Base-by-base conservation (phyloP, 2,888 invertebrate genomes). In the Drosophila tripunctata region DNA sequence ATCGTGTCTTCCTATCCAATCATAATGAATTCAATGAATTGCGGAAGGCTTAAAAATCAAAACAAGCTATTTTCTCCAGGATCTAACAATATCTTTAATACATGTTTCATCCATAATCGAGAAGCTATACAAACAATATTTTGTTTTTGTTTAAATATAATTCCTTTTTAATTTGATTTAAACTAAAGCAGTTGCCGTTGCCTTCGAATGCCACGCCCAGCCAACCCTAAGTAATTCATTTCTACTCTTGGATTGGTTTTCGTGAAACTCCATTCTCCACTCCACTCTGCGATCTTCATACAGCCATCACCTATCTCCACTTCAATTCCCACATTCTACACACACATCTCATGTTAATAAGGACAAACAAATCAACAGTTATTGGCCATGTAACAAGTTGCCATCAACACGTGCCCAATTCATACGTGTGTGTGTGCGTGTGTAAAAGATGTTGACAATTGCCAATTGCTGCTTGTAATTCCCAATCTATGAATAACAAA, bases 401-500 rank as follows among this genome's bases (percentile, higher is more conserved):
- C 56, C 66, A 73, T 67, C 78, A 67, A 67, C 75, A 74, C 70
- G 80, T 86, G 80, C 63, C 78, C 15, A 41, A 45, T 21, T 14
- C n/a, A 19, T 19, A 19, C 27, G 52, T 33, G 38, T 33, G 58
- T 24, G 30, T 62, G 63, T 54, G 71, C 27, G 52, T 50, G 61
- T 56, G 47, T 51, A 62, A 66, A 72, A 69, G 71, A 67, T 75
- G 87, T 56, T 81, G 81, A 81, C 87, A 87, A 83, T 83, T 83
- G 85, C 55, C 83, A 82, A 78, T 82, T 74, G 87, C 74, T 78
- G 75, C 65, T 70, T 84, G 84, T 87, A 84, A 84, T 84, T 87
- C 84, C 84, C 84, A 84, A 87, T 80, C 84, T 87, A 84, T 84
- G 84, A 87, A 84, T 84, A 84, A 78, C 71, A 87, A 84, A 87